Conservation (phyloP, 2,888 invertebrate species). For the Proisotoma minuta region DNA sequence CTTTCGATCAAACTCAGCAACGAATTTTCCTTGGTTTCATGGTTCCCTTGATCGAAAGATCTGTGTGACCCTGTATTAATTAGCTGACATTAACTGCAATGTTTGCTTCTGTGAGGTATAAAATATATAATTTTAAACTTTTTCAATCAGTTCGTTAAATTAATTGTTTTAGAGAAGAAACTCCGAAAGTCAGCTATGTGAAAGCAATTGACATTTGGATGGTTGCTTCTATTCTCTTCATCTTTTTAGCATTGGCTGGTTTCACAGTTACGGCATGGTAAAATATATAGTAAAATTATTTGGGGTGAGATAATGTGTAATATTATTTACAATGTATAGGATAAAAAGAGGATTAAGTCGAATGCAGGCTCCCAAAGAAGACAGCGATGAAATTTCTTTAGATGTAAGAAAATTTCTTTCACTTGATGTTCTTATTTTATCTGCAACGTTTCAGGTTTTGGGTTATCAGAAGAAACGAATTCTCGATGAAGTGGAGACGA, state of each 20-base stretch:
- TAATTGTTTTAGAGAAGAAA: not conserved
- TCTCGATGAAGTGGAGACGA: not conserved
- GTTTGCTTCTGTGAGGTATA: conserved; percentile 1
- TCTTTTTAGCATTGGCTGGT: not conserved
- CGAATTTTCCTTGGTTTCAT: no score
- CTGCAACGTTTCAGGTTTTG: no score
- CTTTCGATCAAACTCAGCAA: no score
- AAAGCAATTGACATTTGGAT: conserved; percentile 1
- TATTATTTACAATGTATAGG: not conserved
- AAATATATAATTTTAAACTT: not conserved
- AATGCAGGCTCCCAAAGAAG: not conserved
- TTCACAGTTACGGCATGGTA: not conserved
- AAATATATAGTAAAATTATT: not conserved
- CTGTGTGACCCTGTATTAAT: no score
- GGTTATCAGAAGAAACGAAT: not conserved
- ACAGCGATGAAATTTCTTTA: not conserved
- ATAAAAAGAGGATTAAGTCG: not conserved
- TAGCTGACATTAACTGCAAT: conserved; percentile 1
- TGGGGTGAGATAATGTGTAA: no score
- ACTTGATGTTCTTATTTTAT: no score
- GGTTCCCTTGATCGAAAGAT: no score
- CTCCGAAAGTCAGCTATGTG: not conserved
- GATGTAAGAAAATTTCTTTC: not conserved
- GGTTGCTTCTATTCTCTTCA: not conserved
- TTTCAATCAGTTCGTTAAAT: not conserved